phyloP scores from a whole-genome alignment of 2,113 vertebrate species.

The Equus przewalskii region DNA sequence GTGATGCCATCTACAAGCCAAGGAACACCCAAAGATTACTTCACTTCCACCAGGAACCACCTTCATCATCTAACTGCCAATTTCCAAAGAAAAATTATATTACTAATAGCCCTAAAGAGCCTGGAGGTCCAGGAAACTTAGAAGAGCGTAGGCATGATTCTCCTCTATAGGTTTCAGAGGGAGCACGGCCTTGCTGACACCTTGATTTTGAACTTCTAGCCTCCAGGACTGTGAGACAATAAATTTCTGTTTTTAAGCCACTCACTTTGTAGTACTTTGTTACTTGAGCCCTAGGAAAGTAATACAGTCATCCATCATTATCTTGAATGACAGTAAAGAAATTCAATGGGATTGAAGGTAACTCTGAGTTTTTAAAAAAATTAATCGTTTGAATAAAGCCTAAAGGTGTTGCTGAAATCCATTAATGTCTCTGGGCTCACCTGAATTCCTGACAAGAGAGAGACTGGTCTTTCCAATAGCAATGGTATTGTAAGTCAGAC shows the following conservation, averaged over 20 bases:
- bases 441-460: neutral
- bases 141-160: neutral
- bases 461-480: neutral
- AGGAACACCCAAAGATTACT: neutral
- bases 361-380: constrained; percentile 8
- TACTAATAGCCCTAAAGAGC: too few relatives aligned
- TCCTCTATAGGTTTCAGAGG: neutral
- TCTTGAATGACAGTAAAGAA: neutral
- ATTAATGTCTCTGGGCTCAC: neutral
- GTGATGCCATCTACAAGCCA: neutral
- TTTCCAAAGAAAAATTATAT: too few relatives aligned
- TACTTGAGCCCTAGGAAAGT: neutral
- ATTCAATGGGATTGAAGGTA: neutral
- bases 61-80: too few relatives aligned
- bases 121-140: neutral
- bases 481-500: neutral
- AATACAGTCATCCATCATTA: neutral
- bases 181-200: neutral
- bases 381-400: neutral
- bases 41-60: too few relatives aligned
- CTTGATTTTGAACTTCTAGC: neutral
- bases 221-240: neutral
- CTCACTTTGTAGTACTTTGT: neutral
- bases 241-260: neutral
- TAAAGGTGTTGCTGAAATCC: neutral